Conservation (phyloP, 2,888 invertebrate species). For the Cheilosia pagana region DNA sequence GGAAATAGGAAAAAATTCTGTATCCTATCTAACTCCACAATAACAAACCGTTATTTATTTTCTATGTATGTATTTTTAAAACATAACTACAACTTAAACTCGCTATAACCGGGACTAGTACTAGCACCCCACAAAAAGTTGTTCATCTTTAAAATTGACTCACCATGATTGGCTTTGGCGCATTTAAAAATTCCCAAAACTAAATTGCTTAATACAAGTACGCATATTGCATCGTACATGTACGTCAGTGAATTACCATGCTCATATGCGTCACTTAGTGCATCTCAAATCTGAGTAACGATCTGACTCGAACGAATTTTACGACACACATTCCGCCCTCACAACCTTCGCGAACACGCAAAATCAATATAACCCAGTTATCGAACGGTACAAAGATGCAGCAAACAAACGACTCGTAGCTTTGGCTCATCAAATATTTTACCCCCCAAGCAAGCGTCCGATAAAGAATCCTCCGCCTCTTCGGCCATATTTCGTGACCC, state of each 20-base stretch:
- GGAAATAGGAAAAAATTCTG: no score
- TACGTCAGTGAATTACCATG: slow-evolving; percentile 40
- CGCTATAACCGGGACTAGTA: not conserved
- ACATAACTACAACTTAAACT: no score
- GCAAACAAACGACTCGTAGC: slow-evolving; percentile 40
- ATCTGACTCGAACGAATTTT: slow-evolving; percentile 48
- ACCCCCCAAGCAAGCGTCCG: slow-evolving; percentile 52
- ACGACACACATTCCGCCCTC: slow-evolving; percentile 48
- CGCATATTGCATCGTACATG: slow-evolving; percentile 6
- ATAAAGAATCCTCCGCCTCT: slow-evolving; percentile 46
- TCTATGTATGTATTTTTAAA: no score
- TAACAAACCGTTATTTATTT: no score
- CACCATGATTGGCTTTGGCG: not conserved
- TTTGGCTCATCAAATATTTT: slow-evolving; percentile 64
- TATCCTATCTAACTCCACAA: no score
- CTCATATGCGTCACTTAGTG: slow-evolving; percentile 61
- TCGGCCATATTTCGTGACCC: slow-evolving; percentile 26
- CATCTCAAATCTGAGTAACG: slow-evolving; percentile 52
- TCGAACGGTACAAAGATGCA: slow-evolving; percentile 64
- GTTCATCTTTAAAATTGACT: not conserved
- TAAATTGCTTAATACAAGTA: slow-evolving; percentile 14
- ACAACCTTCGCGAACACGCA: slow-evolving; percentile 59
- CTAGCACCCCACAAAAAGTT: not conserved
- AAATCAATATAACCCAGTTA: slow-evolving; percentile 72
- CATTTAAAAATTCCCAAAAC: slow-evolving; percentile 1